Conservation (phyloP, 2,797 vertebrate genomes). For the Kryptopterus vitreolus region DNA sequence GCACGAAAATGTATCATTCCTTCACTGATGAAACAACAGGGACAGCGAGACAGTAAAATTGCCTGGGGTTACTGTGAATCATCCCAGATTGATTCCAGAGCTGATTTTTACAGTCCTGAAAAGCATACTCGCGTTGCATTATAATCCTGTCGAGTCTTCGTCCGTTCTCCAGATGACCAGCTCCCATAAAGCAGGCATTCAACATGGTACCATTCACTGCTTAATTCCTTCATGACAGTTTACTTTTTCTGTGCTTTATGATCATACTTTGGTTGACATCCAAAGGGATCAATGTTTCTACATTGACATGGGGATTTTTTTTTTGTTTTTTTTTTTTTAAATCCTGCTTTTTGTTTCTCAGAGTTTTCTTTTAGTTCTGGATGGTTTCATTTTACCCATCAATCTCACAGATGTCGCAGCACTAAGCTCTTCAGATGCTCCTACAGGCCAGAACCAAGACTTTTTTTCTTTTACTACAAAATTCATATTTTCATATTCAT, state of each 20-base stretch:
- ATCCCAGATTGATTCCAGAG: conserved; percentile 76
- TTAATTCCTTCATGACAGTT: conserved; percentile 47
- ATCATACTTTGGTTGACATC: conserved; percentile 56
- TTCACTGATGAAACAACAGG: conserved; percentile 68
- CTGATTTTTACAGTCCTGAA: conserved; percentile 65
- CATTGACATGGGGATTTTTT: conserved; percentile 58
- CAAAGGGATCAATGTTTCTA: conserved; percentile 59
- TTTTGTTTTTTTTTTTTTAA: conserved; percentile 59
- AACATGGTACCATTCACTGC: conserved; percentile 42
- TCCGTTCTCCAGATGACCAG: conserved; percentile 67
- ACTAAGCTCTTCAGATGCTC: conserved; percentile 50
- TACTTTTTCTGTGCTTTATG: conserved; percentile 45
- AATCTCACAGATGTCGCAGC: conserved; percentile 59
- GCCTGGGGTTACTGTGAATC: conserved; percentile 44
- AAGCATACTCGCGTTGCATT: conserved; percentile 64
- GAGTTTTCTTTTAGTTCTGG: conserved; percentile 71
- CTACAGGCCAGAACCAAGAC: conserved; percentile 43
- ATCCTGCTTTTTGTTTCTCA: conserved; percentile 65
- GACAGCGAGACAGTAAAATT: conserved; percentile 68
- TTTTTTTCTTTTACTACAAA: conserved; percentile 23
- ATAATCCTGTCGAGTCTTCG: conserved; percentile 43
- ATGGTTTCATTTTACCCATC: conserved; percentile 71
- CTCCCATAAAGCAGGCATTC: conserved; percentile 54
- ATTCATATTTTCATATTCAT: background rate
- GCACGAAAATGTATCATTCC: conserved; percentile 63